Percentiles rank a stretch among this genome's conserved stretches.
These are phyloP conservation scores for Osmerus mordax DNA, from an alignment of 2,113 vertebrate genomes.

Conservation along the genomic window DNA sequence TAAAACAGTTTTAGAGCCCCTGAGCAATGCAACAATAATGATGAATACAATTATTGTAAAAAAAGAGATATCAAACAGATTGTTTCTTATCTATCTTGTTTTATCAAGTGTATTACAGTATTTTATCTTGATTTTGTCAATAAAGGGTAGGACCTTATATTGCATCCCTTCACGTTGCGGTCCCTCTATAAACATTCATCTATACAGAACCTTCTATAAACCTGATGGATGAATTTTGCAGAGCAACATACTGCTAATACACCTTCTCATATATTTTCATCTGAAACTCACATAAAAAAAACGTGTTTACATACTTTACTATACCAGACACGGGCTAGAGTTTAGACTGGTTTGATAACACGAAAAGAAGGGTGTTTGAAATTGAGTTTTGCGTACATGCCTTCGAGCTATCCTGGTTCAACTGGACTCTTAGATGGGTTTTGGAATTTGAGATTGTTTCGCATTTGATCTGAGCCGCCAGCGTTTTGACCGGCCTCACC, in stretches of 20 bases:
- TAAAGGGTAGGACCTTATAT: too few relatives aligned
- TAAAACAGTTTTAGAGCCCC: conserved; percentile 63
- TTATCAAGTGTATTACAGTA: not conserved
- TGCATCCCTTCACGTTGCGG: too few relatives aligned
- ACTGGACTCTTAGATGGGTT: too few relatives aligned
- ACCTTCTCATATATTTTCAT: not conserved
- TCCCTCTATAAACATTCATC: too few relatives aligned
- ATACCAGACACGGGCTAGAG: not conserved
- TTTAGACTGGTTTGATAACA: too few relatives aligned
- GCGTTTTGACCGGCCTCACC: conserved; percentile 28
- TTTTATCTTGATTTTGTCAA: too few relatives aligned
- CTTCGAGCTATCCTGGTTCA: too few relatives aligned
- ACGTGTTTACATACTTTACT: not conserved
- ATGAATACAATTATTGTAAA: conserved; percentile 55
- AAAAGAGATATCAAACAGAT: conserved; percentile 53
- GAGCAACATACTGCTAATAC: too few relatives aligned
- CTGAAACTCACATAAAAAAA: not conserved
- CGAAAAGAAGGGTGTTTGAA: too few relatives aligned
- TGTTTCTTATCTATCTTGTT: conserved; percentile 4
- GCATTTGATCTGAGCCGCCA: conserved; percentile 41
- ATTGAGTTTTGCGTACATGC: too few relatives aligned
- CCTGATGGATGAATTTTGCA: too few relatives aligned
- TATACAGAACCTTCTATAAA: too few relatives aligned
- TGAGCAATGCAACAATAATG: conserved; percentile 50
- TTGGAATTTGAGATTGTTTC: conserved; percentile 14